Base-by-base conservation (phyloP, 2,888 invertebrate species). In the Heterodera filipjevi region DNA sequence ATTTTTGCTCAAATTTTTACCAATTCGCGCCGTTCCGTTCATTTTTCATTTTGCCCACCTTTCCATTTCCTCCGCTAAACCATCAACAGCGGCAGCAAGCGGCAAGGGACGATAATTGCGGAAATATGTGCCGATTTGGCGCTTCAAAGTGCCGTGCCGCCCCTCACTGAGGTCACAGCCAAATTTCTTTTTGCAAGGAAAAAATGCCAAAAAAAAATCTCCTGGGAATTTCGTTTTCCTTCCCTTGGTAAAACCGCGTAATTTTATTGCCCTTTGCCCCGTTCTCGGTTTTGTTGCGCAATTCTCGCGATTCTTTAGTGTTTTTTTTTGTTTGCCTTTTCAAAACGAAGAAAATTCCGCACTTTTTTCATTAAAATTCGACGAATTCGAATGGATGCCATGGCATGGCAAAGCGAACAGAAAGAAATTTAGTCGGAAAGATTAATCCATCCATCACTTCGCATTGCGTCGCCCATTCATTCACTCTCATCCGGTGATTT, bases 91-190 rank as follows among this genome's bases (percentile, higher is more conserved):
- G 27, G 8, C 59, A n/a, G 59, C 59, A 59, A 59, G 8, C 59
- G 22, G 59, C 59, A 59, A 59, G 27, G 59, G 59, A n/a, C 68
- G 68, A 68, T 68, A 68, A 68, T 68, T 68, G 68, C 33, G 68
- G 68, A 68, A 68, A 68, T 68, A 68, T 68, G 68, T 68, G 68
- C 68, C 68, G 68, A 33, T 35, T 22, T 6, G 33, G 14, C 49
- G 33, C 68, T 35, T 68, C 68, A 68, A 68, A 68, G 33, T 32
- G 68, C 59, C 27, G 5, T 59, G 59, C 59, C 33, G 68, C 68
- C 33, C 68, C 16, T 32, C 19, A 12, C 33, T 35, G 68, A 68
- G 68, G 68, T 68, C 68, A 33, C 68, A 68, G 33, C 68, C 33
- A 35, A 27, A 33, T 66, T 66, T 19, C 68, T 3, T 68, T 68